phyloP scores from a whole-genome alignment of 2,797 vertebrate species.

The Anas bernieri region DNA sequence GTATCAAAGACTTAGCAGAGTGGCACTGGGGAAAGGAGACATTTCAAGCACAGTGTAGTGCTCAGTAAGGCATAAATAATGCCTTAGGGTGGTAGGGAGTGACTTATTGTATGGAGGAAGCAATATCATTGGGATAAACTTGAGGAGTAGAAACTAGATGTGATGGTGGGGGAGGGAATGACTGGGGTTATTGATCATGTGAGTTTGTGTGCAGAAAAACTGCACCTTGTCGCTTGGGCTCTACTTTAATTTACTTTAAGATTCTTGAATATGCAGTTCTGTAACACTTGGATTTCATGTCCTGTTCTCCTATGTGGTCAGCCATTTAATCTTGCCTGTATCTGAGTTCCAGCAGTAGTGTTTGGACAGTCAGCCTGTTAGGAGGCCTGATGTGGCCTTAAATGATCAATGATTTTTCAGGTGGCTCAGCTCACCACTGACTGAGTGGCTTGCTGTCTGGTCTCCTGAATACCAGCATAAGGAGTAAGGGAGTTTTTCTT shows the following conservation, averaged over 20 bases:
- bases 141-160: not conserved
- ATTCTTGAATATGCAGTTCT: not conserved
- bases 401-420: slow-evolving; percentile 16
- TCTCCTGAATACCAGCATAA: not conserved
- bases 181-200: not conserved
- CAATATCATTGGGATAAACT: not conserved
- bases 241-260: not conserved
- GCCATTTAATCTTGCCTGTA: not conserved
- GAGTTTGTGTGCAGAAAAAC: not conserved
- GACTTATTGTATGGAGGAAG: not conserved
- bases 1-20: not conserved
- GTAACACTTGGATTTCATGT: not conserved
- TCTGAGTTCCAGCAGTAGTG: not conserved
- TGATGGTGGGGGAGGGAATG: not conserved
- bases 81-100: not conserved
- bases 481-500: not conserved
- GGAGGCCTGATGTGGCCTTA: slow-evolving; percentile 18
- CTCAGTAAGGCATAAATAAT: not conserved
- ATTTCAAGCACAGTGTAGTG: not conserved
- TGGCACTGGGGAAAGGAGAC: not conserved
- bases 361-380: not conserved
- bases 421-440: not conserved
- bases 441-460: not conserved
- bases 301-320: not conserved
- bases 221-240: not conserved